These are phyloP conservation scores for Drosophila neocordata DNA, from an alignment of 1,140 invertebrate genomes.

Conservation along the genomic window DNA sequence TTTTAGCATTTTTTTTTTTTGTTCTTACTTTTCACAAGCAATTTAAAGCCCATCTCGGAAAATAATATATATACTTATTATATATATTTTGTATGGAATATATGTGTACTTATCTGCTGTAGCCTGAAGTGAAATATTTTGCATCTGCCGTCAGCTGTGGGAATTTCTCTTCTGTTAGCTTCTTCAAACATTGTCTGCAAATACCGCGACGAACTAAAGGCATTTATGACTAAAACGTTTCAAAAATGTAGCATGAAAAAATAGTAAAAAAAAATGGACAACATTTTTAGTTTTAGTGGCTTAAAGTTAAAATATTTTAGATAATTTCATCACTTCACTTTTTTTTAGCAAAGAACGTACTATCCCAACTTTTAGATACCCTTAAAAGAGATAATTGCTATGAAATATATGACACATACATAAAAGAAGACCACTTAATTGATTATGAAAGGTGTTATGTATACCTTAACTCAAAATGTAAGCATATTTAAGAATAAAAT, in stretches of 20 bases:
- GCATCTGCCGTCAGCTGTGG: constrained; percentile 2
- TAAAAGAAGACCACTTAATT: no score
- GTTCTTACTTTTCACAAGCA: not conserved
- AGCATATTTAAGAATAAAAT: no score
- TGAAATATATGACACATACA: no score
- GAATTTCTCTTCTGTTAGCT: constrained; percentile 1
- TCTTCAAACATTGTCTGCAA: constrained; percentile 3
- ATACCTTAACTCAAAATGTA: no score
- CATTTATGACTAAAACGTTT: not conserved
- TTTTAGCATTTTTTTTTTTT: constrained; percentile 27
- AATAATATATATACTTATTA: not conserved
- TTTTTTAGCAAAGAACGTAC: no score
- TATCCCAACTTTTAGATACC: no score
- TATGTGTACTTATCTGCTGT: not conserved
- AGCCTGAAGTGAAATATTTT: not conserved
- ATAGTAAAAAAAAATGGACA: not conserved
- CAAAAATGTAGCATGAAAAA: not conserved
- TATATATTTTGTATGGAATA: not conserved
- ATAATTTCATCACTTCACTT: not conserved
- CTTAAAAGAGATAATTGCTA: no score
- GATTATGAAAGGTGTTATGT: no score
- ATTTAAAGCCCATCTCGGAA: constrained; percentile 5
- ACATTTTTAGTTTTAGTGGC: not conserved
- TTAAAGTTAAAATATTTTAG: constrained; percentile 9
- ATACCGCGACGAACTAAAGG: not conserved